phyloP scores from a whole-genome alignment of 2,797 vertebrate species.

The Clamator glandarius region DNA sequence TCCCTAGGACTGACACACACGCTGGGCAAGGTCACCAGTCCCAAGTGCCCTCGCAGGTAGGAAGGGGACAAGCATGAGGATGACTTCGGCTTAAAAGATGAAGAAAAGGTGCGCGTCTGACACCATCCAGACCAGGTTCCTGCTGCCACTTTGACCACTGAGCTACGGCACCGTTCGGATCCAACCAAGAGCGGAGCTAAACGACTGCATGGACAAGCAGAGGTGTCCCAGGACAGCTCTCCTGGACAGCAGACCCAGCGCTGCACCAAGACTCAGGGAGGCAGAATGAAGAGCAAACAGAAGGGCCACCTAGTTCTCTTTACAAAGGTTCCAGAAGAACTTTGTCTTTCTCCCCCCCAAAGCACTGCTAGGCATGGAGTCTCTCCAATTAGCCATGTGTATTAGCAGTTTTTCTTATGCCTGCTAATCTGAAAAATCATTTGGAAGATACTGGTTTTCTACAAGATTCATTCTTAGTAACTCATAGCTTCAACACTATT shows the following conservation, averaged over 20 bases:
- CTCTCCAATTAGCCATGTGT: neutral
- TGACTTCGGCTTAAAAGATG: neutral
- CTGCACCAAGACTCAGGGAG: neutral
- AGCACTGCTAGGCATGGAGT: neutral
- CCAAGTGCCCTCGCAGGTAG: neutral
- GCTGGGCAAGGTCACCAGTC: neutral
- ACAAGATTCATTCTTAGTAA: neutral
- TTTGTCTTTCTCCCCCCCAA: neutral
- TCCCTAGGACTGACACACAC: neutral
- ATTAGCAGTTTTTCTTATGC: neutral
- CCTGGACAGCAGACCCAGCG: neutral
- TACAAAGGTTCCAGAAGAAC: neutral
- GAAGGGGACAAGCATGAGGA: neutral
- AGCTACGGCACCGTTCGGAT: fast-evolving
- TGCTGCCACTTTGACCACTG: neutral
- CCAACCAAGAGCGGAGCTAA: neutral
- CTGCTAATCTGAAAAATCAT: neutral
- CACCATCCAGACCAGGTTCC: neutral
- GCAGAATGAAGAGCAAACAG: neutral
- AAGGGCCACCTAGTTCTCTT: neutral
- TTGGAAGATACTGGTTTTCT: neutral
- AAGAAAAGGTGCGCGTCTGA: neutral
- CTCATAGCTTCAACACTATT: neutral
- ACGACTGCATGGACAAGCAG: neutral
- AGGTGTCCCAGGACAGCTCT: neutral